Evolutionary conservation across 2,113 vertebrate species (phyloP), one percentile per base, ranked within the genome.

Genomic region (Archocentrus centrarchus): DNA sequence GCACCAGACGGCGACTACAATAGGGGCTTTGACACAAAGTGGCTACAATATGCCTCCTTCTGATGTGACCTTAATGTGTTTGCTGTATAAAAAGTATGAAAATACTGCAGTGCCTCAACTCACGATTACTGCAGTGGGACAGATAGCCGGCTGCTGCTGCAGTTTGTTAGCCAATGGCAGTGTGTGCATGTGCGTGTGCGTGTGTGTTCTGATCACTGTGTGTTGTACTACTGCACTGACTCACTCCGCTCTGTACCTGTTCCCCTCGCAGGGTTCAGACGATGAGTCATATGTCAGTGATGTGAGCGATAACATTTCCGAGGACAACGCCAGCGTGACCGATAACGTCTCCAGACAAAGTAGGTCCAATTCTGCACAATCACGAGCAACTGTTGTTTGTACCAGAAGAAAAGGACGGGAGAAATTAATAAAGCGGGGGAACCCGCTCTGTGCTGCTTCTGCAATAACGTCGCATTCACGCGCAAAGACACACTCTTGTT

Each of bases 201-300:
- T 50, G 53, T 79, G 30, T 63, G 41, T 55, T 85, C 60, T 81
- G 75, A 86, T 89, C 75, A 27, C 10, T 80, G 77, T 22, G 62
- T 78, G 77, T 83, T 50, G 47, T 39, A 83, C 80, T 55, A 60
- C 13, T 76, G 80, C 62, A 55, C 84, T 90, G 86, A 88, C 82
- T 86, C 82, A 75, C 82, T 85, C 18, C 15, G 13, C 78, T 93
- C 61, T 91, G 59, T 92, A 92, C 87, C 93, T 91, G 85, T 87
- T 75, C 76, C 77, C 75, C 85, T 80, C 47, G 20, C 92, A 99
- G 98, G 98, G 97, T 91, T 99, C 98, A 89, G 98, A 99, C 89
- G 98, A 99, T 91, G 98, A 99, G 94, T 99, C 98, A 91, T 99
- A 99, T 83, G 97, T 99, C 95, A 99, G 98, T 80, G 98, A 99